Base-by-base conservation (phyloP, 2,113 vertebrate genomes). In the Pollachius pollachius region DNA sequence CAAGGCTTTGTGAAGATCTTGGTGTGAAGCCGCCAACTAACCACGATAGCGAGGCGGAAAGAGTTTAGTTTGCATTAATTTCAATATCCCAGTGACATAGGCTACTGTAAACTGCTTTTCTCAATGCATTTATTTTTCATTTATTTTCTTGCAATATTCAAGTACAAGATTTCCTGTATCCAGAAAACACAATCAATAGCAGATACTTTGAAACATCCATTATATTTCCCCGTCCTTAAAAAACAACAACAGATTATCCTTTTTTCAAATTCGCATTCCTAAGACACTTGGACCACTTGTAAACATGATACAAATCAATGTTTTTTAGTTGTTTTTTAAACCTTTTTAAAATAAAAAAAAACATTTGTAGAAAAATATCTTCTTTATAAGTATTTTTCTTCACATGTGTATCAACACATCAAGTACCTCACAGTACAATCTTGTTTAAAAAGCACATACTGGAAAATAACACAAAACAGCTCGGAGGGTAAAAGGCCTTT, bases 291-390 rank as follows among this genome's bases (percentile, higher is more conserved):
- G 80, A 87, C 74, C 84, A 79, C 65, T 84, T 92, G 89, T 92
- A 93, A 92, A 93, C 92, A 91, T 87, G 81, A 85, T 84, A 90
- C 79, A 86, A 90, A 87, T 76, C 62, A 72, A 79, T 84, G 73
- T 82, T 75, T 75, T 74, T 64, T 1, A 8, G 8, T 19, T 17
- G 6, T 34, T 41, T 69, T 71, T 71, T 67, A 15, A 25, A 23
- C 1, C 17, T 5, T 19, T 19, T 12, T 68, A 85, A 89, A 85
- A 87, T 86, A 69, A 86, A 92, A 90, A 79, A 84, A 81, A 79
- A 82, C 80, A 88, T 89, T 73, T 88, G 80, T 93, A 93, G 75
- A 93, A 93, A 93, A 93, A 93, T 93, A 93, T 81, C 77, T 79
- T 71, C 78, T 81, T 64, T 5, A 79, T 76, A 85, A 73, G 82